These are phyloP conservation scores for Piscicola geometra DNA, from an alignment of 2,888 invertebrate species.

Conservation along the genomic window DNA sequence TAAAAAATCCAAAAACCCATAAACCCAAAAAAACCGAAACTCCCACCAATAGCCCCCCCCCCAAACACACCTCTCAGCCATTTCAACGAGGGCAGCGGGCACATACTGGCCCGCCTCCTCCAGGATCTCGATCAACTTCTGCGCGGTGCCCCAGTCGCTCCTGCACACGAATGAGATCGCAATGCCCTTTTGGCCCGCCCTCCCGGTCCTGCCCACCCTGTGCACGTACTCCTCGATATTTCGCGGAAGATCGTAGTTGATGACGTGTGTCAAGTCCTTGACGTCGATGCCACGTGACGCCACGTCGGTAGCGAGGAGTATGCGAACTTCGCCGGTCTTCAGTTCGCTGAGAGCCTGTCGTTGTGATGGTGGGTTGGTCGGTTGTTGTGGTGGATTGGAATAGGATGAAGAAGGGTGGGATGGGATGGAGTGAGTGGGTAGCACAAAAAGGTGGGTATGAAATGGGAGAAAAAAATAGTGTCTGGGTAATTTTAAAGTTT, in stretches of 20 bases:
- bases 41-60: too few relatives aligned
- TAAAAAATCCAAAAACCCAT: too few relatives aligned
- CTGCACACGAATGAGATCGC: slow-evolving; percentile 75
- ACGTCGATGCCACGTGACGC: slow-evolving; percentile 88
- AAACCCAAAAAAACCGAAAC: too few relatives aligned
- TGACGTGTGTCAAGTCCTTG: slow-evolving; percentile 66
- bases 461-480: too few relatives aligned
- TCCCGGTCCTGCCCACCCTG: slow-evolving; percentile 87
- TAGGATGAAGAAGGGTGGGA: too few relatives aligned
- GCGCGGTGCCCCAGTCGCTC: slow-evolving; percentile 75
- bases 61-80: slow-evolving; percentile 69
- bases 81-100: slow-evolving; percentile 69
- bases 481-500: too few relatives aligned
- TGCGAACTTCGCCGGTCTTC: slow-evolving; percentile 70
- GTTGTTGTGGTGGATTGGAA: too few relatives aligned
- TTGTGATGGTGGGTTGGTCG: too few relatives aligned
- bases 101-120: slow-evolving; percentile 79
- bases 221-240: slow-evolving; percentile 95
- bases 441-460: too few relatives aligned
- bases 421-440: too few relatives aligned
- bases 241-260: slow-evolving; percentile 87
- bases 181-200: slow-evolving; percentile 79
- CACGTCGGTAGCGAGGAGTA: slow-evolving; percentile 89
- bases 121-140: slow-evolving; percentile 75
- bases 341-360: slow-evolving; percentile 74